phyloP scores from a whole-genome alignment of 2,113 vertebrate genomes.

The Pelusios castaneus region DNA sequence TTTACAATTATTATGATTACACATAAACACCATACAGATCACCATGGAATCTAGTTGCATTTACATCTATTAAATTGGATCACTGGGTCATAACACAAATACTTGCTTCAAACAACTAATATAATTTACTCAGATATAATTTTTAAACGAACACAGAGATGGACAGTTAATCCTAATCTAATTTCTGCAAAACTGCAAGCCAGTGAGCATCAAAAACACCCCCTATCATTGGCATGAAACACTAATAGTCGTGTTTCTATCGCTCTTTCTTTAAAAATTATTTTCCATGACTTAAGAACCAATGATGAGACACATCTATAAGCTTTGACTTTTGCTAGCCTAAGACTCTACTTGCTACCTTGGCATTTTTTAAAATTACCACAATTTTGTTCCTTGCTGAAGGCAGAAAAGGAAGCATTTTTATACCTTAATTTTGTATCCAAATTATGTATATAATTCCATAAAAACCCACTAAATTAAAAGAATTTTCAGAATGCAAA shows the following conservation, averaged over 20 bases:
- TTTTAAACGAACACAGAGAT: not conserved
- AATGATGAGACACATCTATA: not conserved
- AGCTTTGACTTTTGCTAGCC: not conserved
- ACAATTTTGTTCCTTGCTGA: not conserved
- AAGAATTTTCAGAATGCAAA: not conserved
- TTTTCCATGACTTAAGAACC: not conserved
- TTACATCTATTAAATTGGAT: not conserved
- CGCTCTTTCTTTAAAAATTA: not conserved
- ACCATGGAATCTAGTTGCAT: not conserved
- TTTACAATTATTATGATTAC: not conserved
- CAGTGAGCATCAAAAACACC: not conserved
- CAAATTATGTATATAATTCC: too few relatives aligned
- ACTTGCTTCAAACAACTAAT: not conserved
- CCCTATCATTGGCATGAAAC: not conserved
- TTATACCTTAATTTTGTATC: not conserved
- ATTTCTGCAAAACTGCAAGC: not conserved
- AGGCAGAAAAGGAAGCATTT: not conserved
- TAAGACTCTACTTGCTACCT: not conserved
- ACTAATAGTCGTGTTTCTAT: not conserved
- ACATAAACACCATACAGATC: not conserved
- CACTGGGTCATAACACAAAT: not conserved
- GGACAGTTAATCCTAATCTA: not conserved
- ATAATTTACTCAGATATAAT: not conserved
- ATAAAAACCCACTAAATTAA: too few relatives aligned
- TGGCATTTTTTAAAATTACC: not conserved